phyloP scores from a whole-genome alignment of 2,888 invertebrate genomes.

The Orthonevra nobilis region DNA sequence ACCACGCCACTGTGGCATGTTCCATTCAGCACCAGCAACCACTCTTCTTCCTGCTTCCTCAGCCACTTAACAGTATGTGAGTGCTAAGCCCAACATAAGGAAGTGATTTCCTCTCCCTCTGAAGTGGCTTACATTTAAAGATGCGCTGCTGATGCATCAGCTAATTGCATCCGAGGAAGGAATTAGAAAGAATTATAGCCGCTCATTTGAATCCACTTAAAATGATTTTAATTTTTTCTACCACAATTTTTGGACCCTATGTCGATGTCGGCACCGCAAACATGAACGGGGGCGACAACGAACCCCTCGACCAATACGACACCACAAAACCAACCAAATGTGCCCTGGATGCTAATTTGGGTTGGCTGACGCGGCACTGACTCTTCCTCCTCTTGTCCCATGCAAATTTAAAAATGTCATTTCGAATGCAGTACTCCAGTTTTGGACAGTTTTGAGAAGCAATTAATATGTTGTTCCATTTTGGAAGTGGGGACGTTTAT shows the following conservation, averaged over 20 bases:
- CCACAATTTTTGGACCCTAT: constrained; percentile 1
- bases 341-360: constrained; percentile 47
- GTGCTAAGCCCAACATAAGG: constrained; percentile 39
- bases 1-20: not conserved
- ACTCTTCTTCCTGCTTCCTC: not conserved
- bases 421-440: constrained; percentile 29
- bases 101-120: constrained; percentile 34
- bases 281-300: constrained; percentile 6
- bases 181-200: constrained; percentile 68
- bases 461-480: constrained; percentile 33
- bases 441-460: constrained; percentile 20
- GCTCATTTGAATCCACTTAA: constrained; percentile 68
- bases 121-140: constrained; percentile 12
- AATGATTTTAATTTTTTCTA: constrained; percentile 60
- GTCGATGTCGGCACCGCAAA: constrained; percentile 48
- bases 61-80: not conserved
- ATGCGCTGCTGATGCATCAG: constrained; percentile 47
- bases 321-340: constrained; percentile 45
- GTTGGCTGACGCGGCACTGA: too few species aligned
- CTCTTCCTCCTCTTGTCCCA: constrained; percentile 40
- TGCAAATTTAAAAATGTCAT: constrained; percentile 32
- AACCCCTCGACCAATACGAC: constrained; percentile 32
- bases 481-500: constrained; percentile 11
- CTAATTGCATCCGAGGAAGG: constrained; percentile 64
- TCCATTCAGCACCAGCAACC: not conserved